phyloP scores from a whole-genome alignment of 2,113 vertebrate genomes.

The Desmodus rotundus region DNA sequence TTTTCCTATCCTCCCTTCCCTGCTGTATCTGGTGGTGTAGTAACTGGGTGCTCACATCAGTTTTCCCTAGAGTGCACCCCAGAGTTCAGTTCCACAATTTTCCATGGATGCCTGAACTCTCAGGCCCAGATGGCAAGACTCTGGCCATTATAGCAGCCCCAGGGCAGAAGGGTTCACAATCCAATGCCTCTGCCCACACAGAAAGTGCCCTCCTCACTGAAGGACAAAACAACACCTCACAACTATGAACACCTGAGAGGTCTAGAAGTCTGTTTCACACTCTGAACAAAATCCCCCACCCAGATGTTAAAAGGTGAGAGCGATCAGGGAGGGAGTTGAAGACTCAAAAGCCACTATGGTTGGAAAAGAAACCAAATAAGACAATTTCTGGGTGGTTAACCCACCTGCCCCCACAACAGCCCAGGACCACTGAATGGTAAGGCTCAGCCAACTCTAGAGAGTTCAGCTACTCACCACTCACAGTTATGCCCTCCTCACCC shows the following conservation, averaged over 20 bases:
- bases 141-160: neutral
- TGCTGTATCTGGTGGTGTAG: neutral
- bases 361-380: slow-evolving; percentile 37
- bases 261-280: slow-evolving; percentile 51
- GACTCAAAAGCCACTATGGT: neutral
- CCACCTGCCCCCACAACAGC: neutral
- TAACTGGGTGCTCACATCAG: accelerated
- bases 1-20: neutral
- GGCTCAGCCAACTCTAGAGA: neutral
- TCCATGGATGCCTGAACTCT: neutral
- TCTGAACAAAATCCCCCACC: slow-evolving; percentile 69
- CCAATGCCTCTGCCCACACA: neutral
- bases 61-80: neutral
- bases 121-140: neutral
- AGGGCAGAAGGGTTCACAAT: neutral
- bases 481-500: neutral
- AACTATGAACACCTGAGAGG: neutral
- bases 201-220: neutral
- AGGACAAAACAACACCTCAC: slow-evolving; percentile 17
- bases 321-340: neutral
- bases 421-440: neutral
- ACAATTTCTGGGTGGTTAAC: neutral
- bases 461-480: neutral
- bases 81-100: neutral
- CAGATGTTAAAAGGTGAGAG: slow-evolving; percentile 21